Evolutionary conservation across 2,797 vertebrate species (phyloP).

Genomic region (Etheostoma nigrum): DNA sequence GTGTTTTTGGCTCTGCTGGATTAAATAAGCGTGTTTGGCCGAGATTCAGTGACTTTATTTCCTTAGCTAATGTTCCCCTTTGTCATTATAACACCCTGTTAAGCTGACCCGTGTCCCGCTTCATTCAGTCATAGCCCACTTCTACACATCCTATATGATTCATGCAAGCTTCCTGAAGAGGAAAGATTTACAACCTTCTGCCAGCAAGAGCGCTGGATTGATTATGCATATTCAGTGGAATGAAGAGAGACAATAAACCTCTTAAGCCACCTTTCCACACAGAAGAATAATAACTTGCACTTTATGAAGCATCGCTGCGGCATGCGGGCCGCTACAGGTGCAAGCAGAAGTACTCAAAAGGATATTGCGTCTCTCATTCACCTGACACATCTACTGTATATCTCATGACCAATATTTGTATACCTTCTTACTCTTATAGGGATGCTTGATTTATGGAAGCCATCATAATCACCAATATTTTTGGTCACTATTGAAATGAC

Average conservation of each 20-base stretch:
- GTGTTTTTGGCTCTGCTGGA: slow-evolving; percentile 76
- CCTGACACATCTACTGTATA: slow-evolving; percentile 8
- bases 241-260: slow-evolving; percentile 71
- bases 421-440: neutral
- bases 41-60: slow-evolving; percentile 76
- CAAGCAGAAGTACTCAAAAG: slow-evolving; percentile 16
- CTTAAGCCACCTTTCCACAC: slow-evolving; percentile 65
- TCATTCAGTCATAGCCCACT: slow-evolving; percentile 72
- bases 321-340: slow-evolving; percentile 30
- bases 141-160: slow-evolving; percentile 73
- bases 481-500: no score
- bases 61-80: slow-evolving; percentile 80
- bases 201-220: slow-evolving; percentile 70
- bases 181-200: slow-evolving; percentile 72
- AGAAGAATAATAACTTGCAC: slow-evolving; percentile 62
- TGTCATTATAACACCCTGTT: slow-evolving; percentile 78
- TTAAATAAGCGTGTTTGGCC: slow-evolving; percentile 75
- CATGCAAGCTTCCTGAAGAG: slow-evolving; percentile 59
- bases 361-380: slow-evolving; percentile 18
- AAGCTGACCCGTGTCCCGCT: slow-evolving; percentile 78
- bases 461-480: no score
- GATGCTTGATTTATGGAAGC: no score
- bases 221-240: slow-evolving; percentile 80
- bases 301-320: slow-evolving; percentile 50
- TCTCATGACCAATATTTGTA: slow-evolving; percentile 15